These are phyloP conservation scores for Dendrolimus pini DNA, from an alignment of 2,888 invertebrate species.

Conservation along the genomic window DNA sequence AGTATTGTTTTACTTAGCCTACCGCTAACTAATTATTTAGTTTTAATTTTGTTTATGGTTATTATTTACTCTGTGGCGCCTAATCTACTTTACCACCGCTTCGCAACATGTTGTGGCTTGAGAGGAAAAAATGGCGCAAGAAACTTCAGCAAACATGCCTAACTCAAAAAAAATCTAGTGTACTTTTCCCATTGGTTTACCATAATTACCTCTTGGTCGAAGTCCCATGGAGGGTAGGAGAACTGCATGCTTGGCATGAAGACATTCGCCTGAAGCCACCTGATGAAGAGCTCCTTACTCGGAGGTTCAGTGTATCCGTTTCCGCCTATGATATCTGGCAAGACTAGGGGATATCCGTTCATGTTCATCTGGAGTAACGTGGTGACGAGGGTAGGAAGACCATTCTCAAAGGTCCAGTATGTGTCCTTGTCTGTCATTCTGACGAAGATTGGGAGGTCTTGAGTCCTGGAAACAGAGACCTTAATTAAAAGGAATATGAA, in stretches of 20 bases:
- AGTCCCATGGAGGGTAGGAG: slow-evolving; percentile 88
- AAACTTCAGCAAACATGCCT: too few relatives aligned
- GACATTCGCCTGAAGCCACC: slow-evolving; percentile 86
- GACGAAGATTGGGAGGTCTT: slow-evolving; percentile 81
- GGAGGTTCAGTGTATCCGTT: slow-evolving; percentile 71
- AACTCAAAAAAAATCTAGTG: too few relatives aligned
- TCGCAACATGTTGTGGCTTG: too few relatives aligned
- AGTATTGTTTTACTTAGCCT: too few relatives aligned
- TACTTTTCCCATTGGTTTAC: background rate
- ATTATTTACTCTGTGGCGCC: too few relatives aligned
- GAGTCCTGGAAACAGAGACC: slow-evolving; percentile 61
- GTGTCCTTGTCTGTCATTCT: slow-evolving; percentile 87
- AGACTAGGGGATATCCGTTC: slow-evolving; percentile 82
- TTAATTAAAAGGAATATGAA: background rate
- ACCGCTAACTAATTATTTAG: too few relatives aligned
- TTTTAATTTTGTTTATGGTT: too few relatives aligned
- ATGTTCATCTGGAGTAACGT: slow-evolving; percentile 79
- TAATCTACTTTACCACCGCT: too few relatives aligned
- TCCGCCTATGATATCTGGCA: slow-evolving; percentile 87
- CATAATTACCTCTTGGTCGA: slow-evolving; percentile 66
- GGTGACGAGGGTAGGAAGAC: slow-evolving; percentile 83
- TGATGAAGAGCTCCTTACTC: slow-evolving; percentile 79
- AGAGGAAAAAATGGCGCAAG: too few relatives aligned
- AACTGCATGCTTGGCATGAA: slow-evolving; percentile 89
- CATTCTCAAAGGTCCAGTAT: slow-evolving; percentile 80